phyloP scores from a whole-genome alignment of 2,888 invertebrate species.

The Calameuta filiformis region DNA sequence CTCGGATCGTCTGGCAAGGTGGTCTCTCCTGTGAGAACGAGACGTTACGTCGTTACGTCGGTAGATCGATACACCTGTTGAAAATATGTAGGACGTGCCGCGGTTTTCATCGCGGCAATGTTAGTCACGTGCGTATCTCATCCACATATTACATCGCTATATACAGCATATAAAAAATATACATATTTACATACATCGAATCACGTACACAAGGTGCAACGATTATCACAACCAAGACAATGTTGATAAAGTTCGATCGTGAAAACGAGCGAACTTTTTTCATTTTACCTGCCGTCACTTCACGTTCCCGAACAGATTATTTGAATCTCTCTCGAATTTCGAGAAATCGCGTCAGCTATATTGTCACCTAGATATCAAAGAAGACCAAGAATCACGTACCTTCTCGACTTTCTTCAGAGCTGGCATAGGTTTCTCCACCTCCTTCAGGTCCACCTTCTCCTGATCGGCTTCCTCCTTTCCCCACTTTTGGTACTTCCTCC shows the following conservation, averaged over 20 bases:
- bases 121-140: background rate
- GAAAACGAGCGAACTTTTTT: background rate
- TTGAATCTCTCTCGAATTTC: background rate
- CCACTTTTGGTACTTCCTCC: slow-evolving; percentile 95
- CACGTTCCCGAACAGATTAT: background rate
- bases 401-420: slow-evolving; percentile 92
- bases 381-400: slow-evolving; percentile 71
- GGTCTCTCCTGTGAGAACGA: slow-evolving; percentile 11
- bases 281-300: background rate
- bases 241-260: background rate
- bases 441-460: slow-evolving; percentile 94
- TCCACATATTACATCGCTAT: slow-evolving; percentile 5
- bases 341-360: background rate
- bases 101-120: background rate
- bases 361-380: background rate
- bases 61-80: background rate
- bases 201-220: slow-evolving; percentile 16
- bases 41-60: slow-evolving; percentile 20
- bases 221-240: background rate
- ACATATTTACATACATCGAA: slow-evolving; percentile 3
- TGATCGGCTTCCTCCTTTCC: slow-evolving; percentile 90
- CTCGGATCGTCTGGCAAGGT: background rate
- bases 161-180: background rate
- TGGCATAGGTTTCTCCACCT: slow-evolving; percentile 87
- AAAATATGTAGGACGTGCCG: background rate